Evolutionary conservation across 1,140 invertebrate species (phyloP).

Genomic region (Sweltsa coloradensis): DNA sequence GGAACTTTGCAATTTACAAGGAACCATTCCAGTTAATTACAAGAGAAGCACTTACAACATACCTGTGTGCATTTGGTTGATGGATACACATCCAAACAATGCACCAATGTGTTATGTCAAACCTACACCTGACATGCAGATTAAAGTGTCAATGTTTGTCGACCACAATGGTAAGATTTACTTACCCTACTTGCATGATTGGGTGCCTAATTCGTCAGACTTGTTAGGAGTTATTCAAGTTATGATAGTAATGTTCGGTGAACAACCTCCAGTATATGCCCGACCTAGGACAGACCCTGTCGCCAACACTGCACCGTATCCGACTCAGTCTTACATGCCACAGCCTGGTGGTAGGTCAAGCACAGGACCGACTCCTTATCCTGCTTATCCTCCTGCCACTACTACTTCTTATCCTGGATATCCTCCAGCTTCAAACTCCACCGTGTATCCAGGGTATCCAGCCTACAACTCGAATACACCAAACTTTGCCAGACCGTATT

Average conservation of each 20-base stretch:
- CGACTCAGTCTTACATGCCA: slow-evolving; percentile 30
- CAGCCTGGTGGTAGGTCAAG: slow-evolving; percentile 18
- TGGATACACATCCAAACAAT: slow-evolving; percentile 94
- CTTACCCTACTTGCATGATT: slow-evolving; percentile 92
- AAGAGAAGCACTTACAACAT: slow-evolving; percentile 91
- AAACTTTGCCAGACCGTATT: too few species aligned
- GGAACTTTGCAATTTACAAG: slow-evolving; percentile 72
- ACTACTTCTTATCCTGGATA: slow-evolving; percentile 11
- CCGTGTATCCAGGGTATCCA: too few species aligned
- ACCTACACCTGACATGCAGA: slow-evolving; percentile 90
- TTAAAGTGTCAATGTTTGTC: slow-evolving; percentile 88
- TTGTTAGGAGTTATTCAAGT: slow-evolving; percentile 77
- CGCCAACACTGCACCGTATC: slow-evolving; percentile 38
- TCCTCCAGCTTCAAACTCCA: too few species aligned
- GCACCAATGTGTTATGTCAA: slow-evolving; percentile 97
- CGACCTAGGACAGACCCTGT: slow-evolving; percentile 40
- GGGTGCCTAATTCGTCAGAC: slow-evolving; percentile 74
- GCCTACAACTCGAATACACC: too few species aligned
- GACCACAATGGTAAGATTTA: slow-evolving; percentile 94
- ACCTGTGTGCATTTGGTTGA: slow-evolving; percentile 89
- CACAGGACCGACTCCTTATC: slow-evolving; percentile 28
- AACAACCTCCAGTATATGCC: slow-evolving; percentile 87
- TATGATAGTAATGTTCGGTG: slow-evolving; percentile 88
- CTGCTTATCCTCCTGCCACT: slow-evolving; percentile 24
- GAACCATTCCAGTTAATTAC: slow-evolving; percentile 86